Base-by-base conservation (phyloP, 2,113 vertebrate species). In the Benitochromis conjunctus region DNA sequence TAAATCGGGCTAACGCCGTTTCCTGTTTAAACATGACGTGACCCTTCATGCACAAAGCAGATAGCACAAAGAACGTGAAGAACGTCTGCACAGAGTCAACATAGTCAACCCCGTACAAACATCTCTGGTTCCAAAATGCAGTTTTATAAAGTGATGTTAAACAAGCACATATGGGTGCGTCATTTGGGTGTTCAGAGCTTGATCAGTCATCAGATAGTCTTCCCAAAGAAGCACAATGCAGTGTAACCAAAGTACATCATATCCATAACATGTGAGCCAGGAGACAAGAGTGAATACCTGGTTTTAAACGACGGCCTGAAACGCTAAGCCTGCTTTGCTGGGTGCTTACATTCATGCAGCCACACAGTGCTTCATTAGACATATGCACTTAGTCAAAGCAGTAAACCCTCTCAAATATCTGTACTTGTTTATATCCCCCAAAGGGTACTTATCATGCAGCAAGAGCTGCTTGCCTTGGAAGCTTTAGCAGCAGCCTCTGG, bases 391-490 rank as follows among this genome's bases (percentile, higher is more conserved):
- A 76, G 31, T 82, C 74, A 81, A 38, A 78, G 81, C 84, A 76
- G 76, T 43, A 78, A 64, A 74, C 41, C 5, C 29, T 8, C 84
- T 29, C 54, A 81, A 58, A 93, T 58, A 83, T 60, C 84, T 81
- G 13, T 9, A 34, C 18, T 66, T 92, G 85, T 86, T 81, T 83
- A 34, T 77, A 79, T 87, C 82, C 86, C 69, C 84, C n/a, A 43
- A 18, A 88, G 81, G 87, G 41, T 29, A 69, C 48, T 81, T 31
- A 43, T 87, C 71, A 82, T 43, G 57, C 82, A 80, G 34, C 10
- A 53, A 82, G 86, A 71, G 76, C 6, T 34, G 26, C 55, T 79
- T 64, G 69, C 77, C 84, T 86, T 4, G 0, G 9, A 60, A 26
- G 36, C 71, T 38, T 76, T 48, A 55, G 38, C 43, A 14, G 14